Evolutionary conservation across 1,140 invertebrate species (phyloP).

Genomic region (Rhizoglyphus robini): DNA sequence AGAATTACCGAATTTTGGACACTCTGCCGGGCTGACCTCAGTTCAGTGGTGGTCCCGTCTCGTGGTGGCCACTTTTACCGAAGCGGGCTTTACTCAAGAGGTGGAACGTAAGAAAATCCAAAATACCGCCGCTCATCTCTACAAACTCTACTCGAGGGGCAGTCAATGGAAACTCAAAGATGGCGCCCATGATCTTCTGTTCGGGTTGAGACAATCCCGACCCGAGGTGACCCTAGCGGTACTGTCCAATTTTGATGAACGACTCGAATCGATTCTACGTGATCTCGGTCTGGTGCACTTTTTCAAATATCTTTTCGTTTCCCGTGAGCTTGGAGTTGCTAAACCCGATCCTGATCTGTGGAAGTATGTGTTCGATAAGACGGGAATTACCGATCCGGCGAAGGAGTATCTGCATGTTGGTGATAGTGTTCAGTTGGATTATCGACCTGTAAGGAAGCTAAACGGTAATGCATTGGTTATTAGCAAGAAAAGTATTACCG

Average conservation of each 20-base stretch:
- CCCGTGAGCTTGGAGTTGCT: conserved; percentile 51
- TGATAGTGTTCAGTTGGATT: conserved; percentile 58
- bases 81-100: conserved; percentile 30
- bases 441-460: conserved; percentile 51
- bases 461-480: conserved; percentile 60
- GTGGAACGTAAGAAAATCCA: conserved; percentile 35
- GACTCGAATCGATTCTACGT: conserved; percentile 50
- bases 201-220: conserved; percentile 35
- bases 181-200: conserved; percentile 47
- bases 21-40: conserved; percentile 49
- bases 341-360: conserved; percentile 66
- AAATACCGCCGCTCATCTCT: conserved; percentile 46
- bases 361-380: conserved; percentile 43
- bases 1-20: conserved; percentile 66
- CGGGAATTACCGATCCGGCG: conserved; percentile 30
- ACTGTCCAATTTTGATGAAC: conserved; percentile 75
- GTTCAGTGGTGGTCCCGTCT: conserved; percentile 63
- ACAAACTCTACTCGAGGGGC: conserved; percentile 47
- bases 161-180: conserved; percentile 54
- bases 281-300: conserved; percentile 48
- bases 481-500: too few species aligned
- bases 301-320: conserved; percentile 65
- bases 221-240: conserved; percentile 43
- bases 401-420: conserved; percentile 63
- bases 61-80: conserved; percentile 46